Percentiles rank a stretch among this genome's conserved stretches.
phyloP scores from a whole-genome alignment of 2,797 vertebrate genomes.

The Channa striata region DNA sequence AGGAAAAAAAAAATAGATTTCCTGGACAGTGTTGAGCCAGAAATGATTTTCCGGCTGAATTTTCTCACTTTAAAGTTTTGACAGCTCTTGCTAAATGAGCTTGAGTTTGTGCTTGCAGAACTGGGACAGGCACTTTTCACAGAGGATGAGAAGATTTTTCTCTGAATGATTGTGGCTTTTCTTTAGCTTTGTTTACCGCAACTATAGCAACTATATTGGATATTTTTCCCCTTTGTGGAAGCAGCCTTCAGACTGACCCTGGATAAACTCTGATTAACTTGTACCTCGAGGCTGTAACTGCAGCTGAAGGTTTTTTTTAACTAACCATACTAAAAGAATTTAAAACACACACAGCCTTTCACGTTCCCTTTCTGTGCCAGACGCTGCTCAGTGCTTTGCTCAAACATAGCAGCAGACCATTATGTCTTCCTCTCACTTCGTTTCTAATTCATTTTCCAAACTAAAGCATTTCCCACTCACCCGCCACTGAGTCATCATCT shows the following conservation, averaged over 20 bases:
- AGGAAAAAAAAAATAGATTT: constrained; percentile 44
- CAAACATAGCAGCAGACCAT: constrained; percentile 56
- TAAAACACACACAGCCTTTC: constrained; percentile 43
- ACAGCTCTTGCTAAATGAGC: constrained; percentile 68
- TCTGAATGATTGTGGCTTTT: constrained; percentile 33
- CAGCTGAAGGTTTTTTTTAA: constrained; percentile 41
- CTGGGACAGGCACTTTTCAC: constrained; percentile 62
- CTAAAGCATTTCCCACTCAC: constrained; percentile 69
- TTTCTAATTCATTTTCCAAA: constrained; percentile 69
- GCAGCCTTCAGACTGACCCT: constrained; percentile 44
- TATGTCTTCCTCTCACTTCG: constrained; percentile 54
- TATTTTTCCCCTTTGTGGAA: constrained; percentile 47
- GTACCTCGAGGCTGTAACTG: constrained; percentile 37
- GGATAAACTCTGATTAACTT: constrained; percentile 62
- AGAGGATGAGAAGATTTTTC: constrained; percentile 51
- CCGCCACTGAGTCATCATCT: constrained; percentile 61
- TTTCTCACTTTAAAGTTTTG: constrained; percentile 64
- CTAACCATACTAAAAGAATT: constrained; percentile 11
- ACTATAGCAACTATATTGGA: constrained; percentile 24
- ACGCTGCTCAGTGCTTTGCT: constrained; percentile 47
- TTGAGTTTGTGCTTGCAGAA: constrained; percentile 74
- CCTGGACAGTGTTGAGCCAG: constrained; percentile 38
- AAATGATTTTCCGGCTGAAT: constrained; percentile 66
- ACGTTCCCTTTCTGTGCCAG: constrained; percentile 47
- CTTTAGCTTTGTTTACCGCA: constrained; percentile 48